Percentiles rank a stretch among this genome's conserved stretches.
phyloP scores from a whole-genome alignment of 2,113 vertebrate genomes.

The Apus apus region DNA sequence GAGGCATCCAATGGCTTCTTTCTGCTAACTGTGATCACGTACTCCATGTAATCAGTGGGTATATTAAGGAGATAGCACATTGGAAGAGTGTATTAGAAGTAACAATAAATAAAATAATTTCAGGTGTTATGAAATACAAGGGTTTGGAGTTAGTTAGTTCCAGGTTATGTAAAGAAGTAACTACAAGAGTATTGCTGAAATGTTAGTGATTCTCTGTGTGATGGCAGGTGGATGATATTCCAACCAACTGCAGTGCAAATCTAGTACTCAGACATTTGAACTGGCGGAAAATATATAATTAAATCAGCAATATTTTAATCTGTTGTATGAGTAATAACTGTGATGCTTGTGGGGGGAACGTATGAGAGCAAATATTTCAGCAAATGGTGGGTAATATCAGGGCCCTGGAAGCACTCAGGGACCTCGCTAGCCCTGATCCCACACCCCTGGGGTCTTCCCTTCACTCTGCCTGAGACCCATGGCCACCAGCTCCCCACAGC shows the following conservation, averaged over 20 bases:
- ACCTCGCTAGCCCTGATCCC: not conserved
- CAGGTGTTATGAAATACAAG: not conserved
- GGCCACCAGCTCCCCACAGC: not conserved
- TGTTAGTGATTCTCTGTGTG: not conserved
- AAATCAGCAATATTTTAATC: not conserved
- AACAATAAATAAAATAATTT: not conserved
- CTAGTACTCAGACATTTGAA: accelerated
- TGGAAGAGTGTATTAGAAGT: not conserved
- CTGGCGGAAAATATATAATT: not conserved
- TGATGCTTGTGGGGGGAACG: not conserved
- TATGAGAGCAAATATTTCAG: not conserved
- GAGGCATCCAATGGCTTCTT: not conserved
- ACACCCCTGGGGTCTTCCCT: not conserved
- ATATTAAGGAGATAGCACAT: too few species aligned
- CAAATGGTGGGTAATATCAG: not conserved
- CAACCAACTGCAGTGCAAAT: not conserved
- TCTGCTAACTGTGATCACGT: not conserved
- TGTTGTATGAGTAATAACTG: not conserved
- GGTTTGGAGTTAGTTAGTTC: not conserved
- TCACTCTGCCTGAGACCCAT: not conserved
- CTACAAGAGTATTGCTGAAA: not conserved
- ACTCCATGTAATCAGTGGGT: not conserved
- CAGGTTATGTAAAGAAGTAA: not conserved
- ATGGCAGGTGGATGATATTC: not conserved
- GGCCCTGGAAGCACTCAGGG: too few species aligned